Conservation (phyloP, 1,140 invertebrate species). For the Heterodera carotae region DNA sequence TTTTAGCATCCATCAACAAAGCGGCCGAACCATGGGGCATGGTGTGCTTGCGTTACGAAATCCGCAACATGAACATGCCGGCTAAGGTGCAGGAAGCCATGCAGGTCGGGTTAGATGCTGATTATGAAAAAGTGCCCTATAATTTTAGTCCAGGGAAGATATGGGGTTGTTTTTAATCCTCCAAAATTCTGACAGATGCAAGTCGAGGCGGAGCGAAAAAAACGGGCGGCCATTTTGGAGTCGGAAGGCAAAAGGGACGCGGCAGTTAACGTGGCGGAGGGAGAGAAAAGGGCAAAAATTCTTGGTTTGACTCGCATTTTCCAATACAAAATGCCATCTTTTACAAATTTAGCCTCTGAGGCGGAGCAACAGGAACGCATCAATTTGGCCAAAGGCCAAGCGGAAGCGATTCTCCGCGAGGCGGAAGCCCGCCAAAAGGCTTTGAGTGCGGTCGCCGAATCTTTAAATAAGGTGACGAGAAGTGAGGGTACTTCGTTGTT, state of each 20-base stretch:
- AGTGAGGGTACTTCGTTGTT: constrained; percentile 70
- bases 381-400: constrained; percentile 83
- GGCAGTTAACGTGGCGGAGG: constrained; percentile 96
- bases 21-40: constrained; percentile 97
- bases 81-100: constrained; percentile 92
- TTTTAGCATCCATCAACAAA: constrained; percentile 86
- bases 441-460: constrained; percentile 18
- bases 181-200: constrained; percentile 80
- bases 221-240: constrained; percentile 92
- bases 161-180: too few species aligned
- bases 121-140: too few species aligned
- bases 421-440: constrained; percentile 80
- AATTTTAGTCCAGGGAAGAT: too few species aligned
- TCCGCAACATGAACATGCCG: constrained; percentile 90
- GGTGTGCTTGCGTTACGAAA: constrained; percentile 94
- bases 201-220: constrained; percentile 94
- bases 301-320: constrained; percentile 71
- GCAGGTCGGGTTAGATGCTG: constrained; percentile 72
- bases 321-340: constrained; percentile 67
- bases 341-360: constrained; percentile 69
- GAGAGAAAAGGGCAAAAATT: constrained; percentile 85
- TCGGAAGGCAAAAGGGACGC: constrained; percentile 84
- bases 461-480: constrained; percentile 67
- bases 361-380: constrained; percentile 76
- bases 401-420: constrained; percentile 80